A percentile compares a stretch with the other conserved stretches of the same genome.
These are phyloP conservation scores for Lycocerus yunnanus DNA, from an alignment of 2,888 invertebrate species.

Conservation along the genomic window DNA sequence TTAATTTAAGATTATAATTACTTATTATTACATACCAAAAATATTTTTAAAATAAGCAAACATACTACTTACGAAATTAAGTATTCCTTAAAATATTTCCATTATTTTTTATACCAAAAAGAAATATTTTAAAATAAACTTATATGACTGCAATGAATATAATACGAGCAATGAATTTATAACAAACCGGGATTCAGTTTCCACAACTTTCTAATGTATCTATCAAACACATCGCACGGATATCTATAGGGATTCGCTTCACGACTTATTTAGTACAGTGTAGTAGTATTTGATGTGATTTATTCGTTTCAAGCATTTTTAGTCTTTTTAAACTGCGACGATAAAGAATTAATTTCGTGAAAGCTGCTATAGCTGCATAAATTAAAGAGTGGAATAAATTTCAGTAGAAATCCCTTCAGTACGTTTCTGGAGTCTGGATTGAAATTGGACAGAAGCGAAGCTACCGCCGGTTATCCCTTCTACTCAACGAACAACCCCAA, in stretches of 20 bases:
- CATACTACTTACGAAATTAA: neutral
- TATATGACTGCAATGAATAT: neutral
- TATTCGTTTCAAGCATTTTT: neutral
- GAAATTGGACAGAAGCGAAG: too few species aligned
- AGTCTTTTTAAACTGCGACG: neutral
- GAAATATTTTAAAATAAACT: neutral
- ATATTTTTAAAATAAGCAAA: too few species aligned
- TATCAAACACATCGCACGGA: neutral
- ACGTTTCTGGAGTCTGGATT: too few species aligned
- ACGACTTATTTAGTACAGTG: neutral
- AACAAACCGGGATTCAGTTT: neutral
- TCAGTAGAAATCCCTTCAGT: neutral
- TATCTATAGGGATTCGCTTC: neutral
- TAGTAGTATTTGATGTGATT: neutral
- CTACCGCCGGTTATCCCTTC: neutral
- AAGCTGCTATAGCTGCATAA: too few species aligned
- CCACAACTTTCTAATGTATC: neutral
- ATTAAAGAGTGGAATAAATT: neutral
- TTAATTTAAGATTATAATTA: neutral
- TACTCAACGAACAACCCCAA: neutral
- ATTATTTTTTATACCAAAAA: neutral
- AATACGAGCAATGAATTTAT: neutral
- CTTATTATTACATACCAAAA: neutral
- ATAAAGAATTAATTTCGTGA: neutral
- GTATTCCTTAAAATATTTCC: neutral